Evolutionary conservation across 1,140 invertebrate species (phyloP).

Genomic region (Drosophila obscura): DNA sequence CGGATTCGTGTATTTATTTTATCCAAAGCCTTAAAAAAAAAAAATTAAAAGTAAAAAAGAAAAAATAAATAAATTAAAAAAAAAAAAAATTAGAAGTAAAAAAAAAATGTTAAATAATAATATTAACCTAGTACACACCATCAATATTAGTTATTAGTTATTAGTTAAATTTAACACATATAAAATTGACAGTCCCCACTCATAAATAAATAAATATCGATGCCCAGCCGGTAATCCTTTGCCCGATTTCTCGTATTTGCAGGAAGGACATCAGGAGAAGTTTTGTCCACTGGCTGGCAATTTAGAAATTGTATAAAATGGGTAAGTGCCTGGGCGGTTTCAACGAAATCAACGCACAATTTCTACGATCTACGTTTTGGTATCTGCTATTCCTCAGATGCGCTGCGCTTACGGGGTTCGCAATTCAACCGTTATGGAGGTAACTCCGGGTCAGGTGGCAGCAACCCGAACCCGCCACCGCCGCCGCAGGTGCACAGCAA

Average conservation of each 20-base stretch:
- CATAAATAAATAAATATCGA: no score
- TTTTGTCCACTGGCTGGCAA: conserved; percentile 64
- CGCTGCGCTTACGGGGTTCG: conserved; percentile 84
- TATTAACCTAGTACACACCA: no score
- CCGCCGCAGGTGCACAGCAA: conserved; percentile 53
- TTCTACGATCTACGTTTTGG: background rate
- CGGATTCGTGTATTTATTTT: no score
- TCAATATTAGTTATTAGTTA: no score
- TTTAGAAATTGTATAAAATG: conserved; percentile 70
- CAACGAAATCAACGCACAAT: background rate
- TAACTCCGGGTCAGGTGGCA: conserved; percentile 23
- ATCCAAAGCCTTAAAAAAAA: no score
- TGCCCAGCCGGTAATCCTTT: no score
- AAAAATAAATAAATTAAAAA: no score
- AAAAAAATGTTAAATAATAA: no score
- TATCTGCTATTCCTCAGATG: conserved; percentile 55
- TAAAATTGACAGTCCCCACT: no score
- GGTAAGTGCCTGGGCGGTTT: conserved; percentile 53
- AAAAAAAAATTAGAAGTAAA: no score
- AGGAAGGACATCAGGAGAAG: conserved; percentile 2
- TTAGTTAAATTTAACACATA: no score
- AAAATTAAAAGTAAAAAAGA: no score
- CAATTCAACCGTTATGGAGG: conserved; percentile 83
- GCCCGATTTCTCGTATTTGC: background rate
- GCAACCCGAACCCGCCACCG: conserved; percentile 15